These are phyloP conservation scores for Zalophus californianus DNA, from an alignment of 2,797 vertebrate species.

Conservation along the genomic window DNA sequence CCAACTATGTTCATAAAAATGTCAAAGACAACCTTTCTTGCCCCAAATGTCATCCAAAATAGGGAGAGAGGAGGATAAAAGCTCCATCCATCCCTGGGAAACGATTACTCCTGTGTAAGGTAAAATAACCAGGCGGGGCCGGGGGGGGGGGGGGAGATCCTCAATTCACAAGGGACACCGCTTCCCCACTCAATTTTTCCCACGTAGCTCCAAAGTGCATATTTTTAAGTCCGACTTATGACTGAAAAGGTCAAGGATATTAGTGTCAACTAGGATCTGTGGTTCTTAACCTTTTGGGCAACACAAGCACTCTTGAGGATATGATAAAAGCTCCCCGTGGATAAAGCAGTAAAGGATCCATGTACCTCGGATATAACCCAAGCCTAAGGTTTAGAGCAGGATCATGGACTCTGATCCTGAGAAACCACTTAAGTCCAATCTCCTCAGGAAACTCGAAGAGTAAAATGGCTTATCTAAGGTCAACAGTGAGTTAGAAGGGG, in stretches of 20 bases:
- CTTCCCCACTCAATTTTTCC: background rate
- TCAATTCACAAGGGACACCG: background rate
- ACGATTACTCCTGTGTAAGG: background rate
- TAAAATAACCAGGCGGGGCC: background rate
- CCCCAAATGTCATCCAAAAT: background rate
- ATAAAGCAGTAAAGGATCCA: background rate
- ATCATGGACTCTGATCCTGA: background rate
- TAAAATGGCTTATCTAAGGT: conserved; percentile 24
- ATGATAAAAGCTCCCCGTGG: background rate
- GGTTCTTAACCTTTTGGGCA: background rate
- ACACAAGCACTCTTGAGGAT: background rate
- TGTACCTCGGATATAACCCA: background rate
- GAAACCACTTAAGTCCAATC: background rate
- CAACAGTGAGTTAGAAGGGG: background rate
- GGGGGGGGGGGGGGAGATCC: background rate
- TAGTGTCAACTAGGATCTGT: background rate
- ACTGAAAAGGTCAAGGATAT: background rate
- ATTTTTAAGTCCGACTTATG: background rate
- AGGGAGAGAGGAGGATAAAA: background rate
- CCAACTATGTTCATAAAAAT: background rate
- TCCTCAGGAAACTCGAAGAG: background rate
- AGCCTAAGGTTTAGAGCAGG: background rate
- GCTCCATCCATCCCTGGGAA: background rate
- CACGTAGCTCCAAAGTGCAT: background rate
- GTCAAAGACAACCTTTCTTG: background rate